Percentiles rank a stretch among this genome's conserved stretches.
phyloP scores from a whole-genome alignment of 2,113 vertebrate species.

The Megaptera novaeangliae region DNA sequence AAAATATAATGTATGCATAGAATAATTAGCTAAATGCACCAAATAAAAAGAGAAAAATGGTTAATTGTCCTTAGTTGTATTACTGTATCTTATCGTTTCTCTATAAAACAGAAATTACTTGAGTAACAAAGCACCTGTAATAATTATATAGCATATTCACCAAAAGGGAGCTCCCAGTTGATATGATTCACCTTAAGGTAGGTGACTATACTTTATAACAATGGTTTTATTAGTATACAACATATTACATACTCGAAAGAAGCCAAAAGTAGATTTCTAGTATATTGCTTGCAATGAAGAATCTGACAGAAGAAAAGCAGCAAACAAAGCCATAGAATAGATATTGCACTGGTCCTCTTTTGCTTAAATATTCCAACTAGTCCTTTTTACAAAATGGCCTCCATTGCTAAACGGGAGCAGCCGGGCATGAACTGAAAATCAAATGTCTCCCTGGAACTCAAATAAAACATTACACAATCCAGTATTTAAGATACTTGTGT shows the following conservation, averaged over 20 bases:
- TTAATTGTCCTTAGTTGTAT: not conserved
- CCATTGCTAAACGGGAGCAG: not conserved
- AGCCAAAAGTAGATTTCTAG: not conserved
- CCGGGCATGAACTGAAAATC: not conserved
- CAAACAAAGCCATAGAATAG: slow-evolving; percentile 4
- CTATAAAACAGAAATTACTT: not conserved
- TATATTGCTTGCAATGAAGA: not conserved
- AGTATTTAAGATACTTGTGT: not conserved
- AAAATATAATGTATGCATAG: not conserved
- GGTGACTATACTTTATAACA: not conserved
- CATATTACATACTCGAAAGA: not conserved
- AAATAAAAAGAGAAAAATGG: not conserved
- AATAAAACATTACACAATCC: not conserved
- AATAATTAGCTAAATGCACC: not conserved
- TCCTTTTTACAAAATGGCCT: slow-evolving; percentile 66
- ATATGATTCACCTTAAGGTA: not conserved
- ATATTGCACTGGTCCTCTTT: not conserved
- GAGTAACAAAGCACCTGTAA: not conserved
- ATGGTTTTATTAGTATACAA: not conserved
- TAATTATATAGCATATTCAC: not conserved
- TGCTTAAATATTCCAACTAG: not conserved
- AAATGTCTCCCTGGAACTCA: not conserved
- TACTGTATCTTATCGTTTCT: not conserved
- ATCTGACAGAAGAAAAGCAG: not conserved
- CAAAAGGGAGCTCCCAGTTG: not conserved